These are phyloP conservation scores for Baronia brevicornis DNA, from an alignment of 2,888 invertebrate genomes.

Conservation along the genomic window DNA sequence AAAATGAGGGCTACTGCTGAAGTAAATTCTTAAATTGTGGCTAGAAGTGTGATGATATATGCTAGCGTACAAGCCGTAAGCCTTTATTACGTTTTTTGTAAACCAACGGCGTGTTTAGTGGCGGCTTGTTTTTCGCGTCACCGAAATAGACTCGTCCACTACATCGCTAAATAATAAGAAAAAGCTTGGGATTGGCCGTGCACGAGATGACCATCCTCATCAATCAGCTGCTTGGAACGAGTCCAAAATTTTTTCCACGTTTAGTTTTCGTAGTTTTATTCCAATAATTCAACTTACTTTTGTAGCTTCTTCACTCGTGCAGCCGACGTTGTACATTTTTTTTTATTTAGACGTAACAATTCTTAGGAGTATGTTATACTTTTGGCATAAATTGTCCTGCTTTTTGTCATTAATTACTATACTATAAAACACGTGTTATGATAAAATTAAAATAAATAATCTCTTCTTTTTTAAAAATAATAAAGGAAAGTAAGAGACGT, in stretches of 20 bases:
- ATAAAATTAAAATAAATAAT: no score
- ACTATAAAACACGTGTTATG: no score
- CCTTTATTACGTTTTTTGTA: slow-evolving; percentile 30
- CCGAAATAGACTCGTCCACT: slow-evolving; percentile 70
- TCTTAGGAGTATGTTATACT: background rate
- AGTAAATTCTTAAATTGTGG: no score
- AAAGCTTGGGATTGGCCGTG: slow-evolving; percentile 74
- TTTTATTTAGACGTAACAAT: slow-evolving; percentile 5
- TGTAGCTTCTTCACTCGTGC: slow-evolving; percentile 37
- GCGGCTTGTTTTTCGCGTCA: slow-evolving; percentile 68
- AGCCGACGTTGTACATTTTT: slow-evolving; percentile 22
- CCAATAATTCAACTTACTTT: slow-evolving; percentile 59
- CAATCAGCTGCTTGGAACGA: slow-evolving; percentile 73
- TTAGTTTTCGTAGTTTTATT: slow-evolving; percentile 70
- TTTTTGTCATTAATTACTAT: no score
- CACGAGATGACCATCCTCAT: slow-evolving; percentile 76
- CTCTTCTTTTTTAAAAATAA: no score
- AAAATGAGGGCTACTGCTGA: no score
- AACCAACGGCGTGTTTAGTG: slow-evolving; percentile 53
- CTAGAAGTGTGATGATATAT: no score
- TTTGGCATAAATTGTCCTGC: slow-evolving; percentile 4
- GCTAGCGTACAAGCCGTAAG: background rate
- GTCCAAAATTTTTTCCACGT: slow-evolving; percentile 75
- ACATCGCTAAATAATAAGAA: slow-evolving; percentile 75
- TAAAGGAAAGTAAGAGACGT: no score